A percentile compares a stretch with the other conserved stretches of the same genome.
Conservation (phyloP, 2,113 vertebrate species). For the Pygoscelis antarcticus region DNA sequence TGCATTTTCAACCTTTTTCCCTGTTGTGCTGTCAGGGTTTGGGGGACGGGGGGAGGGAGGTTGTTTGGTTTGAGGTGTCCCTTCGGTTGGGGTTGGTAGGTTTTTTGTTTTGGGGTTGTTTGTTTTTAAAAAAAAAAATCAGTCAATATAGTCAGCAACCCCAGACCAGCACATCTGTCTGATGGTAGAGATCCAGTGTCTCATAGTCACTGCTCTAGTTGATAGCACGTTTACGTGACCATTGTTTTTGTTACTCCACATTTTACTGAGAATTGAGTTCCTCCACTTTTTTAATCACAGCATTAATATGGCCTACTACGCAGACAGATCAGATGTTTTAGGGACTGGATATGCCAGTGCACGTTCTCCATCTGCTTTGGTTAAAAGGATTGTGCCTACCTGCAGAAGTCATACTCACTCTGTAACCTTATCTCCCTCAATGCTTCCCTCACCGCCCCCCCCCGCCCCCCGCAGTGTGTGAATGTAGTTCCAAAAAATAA, state of each 20-base stretch:
- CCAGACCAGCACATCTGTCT: background rate
- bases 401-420: fast-evolving
- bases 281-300: background rate
- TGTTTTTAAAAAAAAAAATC: background rate
- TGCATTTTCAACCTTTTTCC: background rate
- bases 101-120: background rate
- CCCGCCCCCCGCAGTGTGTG: background rate
- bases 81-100: background rate
- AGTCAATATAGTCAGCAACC: background rate
- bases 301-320: background rate
- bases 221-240: background rate
- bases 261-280: background rate
- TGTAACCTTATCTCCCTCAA: background rate
- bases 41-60: background rate
- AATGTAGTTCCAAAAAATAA: background rate
- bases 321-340: background rate
- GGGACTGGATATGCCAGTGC: background rate
- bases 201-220: background rate
- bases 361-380: background rate
- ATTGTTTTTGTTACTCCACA: background rate
- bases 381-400: background rate
- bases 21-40: background rate
- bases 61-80: background rate
- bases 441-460: background rate
- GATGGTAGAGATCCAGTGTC: background rate